Evolutionary conservation across 2,888 invertebrate species (phyloP), one percentile per base, ranked within the genome.

Genomic region (Eupeodes luniger): DNA sequence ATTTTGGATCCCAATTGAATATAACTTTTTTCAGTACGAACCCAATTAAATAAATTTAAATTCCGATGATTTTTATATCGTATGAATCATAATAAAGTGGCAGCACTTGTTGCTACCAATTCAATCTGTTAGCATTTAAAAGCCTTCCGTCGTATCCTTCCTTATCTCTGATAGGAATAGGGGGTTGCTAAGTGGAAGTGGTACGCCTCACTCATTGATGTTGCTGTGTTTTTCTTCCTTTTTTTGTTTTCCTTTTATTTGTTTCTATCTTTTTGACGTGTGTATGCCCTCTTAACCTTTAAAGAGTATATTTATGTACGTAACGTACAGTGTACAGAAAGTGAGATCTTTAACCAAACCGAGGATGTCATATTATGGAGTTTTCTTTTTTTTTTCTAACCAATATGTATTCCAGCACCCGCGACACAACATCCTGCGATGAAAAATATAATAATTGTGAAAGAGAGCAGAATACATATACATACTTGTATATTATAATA

Each of bases 261-360:
- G 62, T 70, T 64, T 59, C 69, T 75, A 79, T 83, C 86, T 83
- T 53, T 86, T 77, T 81, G 87, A 84, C 87, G 67, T 77, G 40
- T 27, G 72, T 59, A 67, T 83, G 87, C 77, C 84, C 67, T 55
- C 80, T 87, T 87, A 87, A 87, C 87, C 87, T 87, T 67, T 87
- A 80, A 67, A 87, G 69, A 70, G 69, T 70, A 44, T 70, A 69
- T 19, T 19, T 19, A 53, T 16, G 40, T 9, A 40, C 40, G 40
- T 27, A 27, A 69, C 12, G 16, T 16, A 27, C 27, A 27, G 3
- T 27, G 27, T 2, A 27, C 27, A 27, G 27, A 27, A 27, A 27
- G 27, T 27, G 2, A 5, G 72, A 87, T 84, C 67, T 84, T 86
- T 53, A 51, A 57, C 83, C 57, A 57, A 55, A 70, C 55, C 27